Base-by-base conservation (phyloP, 1,140 invertebrate genomes). In the Maniola jurtina region DNA sequence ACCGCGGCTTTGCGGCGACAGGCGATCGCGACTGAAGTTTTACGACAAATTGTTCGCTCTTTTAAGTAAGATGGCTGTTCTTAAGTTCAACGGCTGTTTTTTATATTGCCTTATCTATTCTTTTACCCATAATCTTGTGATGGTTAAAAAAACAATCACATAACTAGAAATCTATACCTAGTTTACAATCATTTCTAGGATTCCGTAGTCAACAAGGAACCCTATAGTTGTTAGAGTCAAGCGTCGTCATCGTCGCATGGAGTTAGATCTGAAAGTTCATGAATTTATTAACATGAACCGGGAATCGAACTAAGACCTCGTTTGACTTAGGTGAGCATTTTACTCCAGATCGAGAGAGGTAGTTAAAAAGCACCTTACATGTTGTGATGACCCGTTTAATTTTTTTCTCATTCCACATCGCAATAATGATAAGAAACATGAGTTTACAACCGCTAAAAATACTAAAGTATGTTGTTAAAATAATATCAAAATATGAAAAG, bases 21-120 rank as follows among this genome's bases (percentile, higher is more conserved):
- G 40, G 57, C 67, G 57, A 67, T 61, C 67, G 38, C 61, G 55
- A 13, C 42, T 55, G 70, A 72, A 50, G 65, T 66, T 81, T 84
- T 79, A 84, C 68, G 80, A 79, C 74, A 79, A 68, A 79, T 81
- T 80, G 75, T 82, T 75, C 59, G 56, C 47, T 67, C 56, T 68
- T 57, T 68, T 62, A 62, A 68, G 14, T 68, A 58, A 40, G 60
- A 58, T 16, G 45, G 36, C 50, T 61, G 40, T 57, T 68, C 58
- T 62, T 52, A 25, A 15, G 48, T 68, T 62, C 54, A 54, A 47
- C 15, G 25, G 14, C 42, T 68, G 25, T 38, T 68, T 42, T 42
- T 42, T 42, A 42, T 42, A 42, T 42, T 42, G 25, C 25, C 25
- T 2, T 25, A 4, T 25, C 25, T 25, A 25, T 25, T 25, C 25